Conservation (phyloP, 2,113 vertebrate species). For the Eulacestoma nigropectus region DNA sequence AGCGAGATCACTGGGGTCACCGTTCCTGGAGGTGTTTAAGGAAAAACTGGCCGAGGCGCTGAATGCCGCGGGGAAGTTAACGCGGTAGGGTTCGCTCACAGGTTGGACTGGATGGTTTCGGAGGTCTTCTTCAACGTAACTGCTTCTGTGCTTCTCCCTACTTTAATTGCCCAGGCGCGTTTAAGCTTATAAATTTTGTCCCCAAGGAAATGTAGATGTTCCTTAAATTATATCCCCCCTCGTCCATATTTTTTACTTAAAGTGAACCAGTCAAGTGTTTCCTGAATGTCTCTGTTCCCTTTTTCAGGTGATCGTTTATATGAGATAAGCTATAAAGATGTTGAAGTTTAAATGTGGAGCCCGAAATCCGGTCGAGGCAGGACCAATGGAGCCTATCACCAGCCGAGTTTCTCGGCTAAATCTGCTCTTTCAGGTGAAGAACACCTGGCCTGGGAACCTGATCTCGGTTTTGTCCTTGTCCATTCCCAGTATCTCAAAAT, state of each 20-base stretch:
- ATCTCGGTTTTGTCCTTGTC: fast-evolving
- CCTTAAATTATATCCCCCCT: fast-evolving
- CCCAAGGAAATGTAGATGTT: fast-evolving
- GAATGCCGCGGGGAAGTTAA: no score
- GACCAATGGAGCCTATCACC: slow-evolving; percentile 77
- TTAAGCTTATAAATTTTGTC: not conserved
- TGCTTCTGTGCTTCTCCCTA: not conserved
- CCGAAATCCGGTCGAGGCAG: slow-evolving; percentile 57
- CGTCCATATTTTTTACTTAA: fast-evolving
- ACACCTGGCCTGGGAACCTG: no score
- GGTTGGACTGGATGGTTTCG: not conserved
- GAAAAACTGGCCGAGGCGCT: no score
- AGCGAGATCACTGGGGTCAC: not conserved
- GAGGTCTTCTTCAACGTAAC: not conserved
- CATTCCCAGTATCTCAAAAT: fast-evolving
- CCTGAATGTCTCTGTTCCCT: not conserved
- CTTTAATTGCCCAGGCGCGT: fast-evolving
- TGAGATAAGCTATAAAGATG: slow-evolving; percentile 67
- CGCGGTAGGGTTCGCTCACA: not conserved
- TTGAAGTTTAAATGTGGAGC: slow-evolving; percentile 91
- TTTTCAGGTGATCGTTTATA: not conserved
- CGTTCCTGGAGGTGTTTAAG: not conserved
- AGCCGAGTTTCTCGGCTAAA: slow-evolving; percentile 84
- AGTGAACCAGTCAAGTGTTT: not conserved
- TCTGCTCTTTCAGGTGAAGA: slow-evolving; percentile 88